Evolutionary conservation across 2,888 invertebrate species (phyloP).

Genomic region (Microchrysa polita): DNA sequence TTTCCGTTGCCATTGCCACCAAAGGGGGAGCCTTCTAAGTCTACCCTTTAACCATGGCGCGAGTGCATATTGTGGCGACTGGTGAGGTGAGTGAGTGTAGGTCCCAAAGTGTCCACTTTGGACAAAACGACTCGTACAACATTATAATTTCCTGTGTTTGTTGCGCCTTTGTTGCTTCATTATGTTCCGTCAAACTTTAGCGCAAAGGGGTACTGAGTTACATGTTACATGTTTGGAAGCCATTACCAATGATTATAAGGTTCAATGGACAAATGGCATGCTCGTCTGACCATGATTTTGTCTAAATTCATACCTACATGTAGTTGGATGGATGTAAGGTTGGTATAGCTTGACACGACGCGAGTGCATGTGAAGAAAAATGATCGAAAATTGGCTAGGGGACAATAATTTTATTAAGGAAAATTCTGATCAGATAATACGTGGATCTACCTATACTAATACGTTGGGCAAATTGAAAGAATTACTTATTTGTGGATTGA

Average conservation of each 20-base stretch:
- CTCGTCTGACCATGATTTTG: background rate
- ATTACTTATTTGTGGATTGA: too few relatives aligned
- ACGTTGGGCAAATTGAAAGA: too few relatives aligned
- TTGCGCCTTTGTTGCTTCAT: background rate
- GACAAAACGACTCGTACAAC: background rate
- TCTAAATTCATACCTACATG: too few relatives aligned
- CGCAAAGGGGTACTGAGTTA: too few relatives aligned
- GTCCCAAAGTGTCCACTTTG: background rate
- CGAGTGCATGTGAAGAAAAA: too few relatives aligned
- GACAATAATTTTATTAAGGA: too few relatives aligned
- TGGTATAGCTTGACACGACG: too few relatives aligned
- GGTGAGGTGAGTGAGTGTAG: background rate
- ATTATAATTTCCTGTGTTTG: conserved; percentile 5
- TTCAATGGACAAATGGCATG: conserved; percentile 1
- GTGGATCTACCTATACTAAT: too few relatives aligned
- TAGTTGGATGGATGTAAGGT: too few relatives aligned
- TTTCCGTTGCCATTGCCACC: background rate
- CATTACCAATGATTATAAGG: conserved; percentile 18
- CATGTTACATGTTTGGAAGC: conserved; percentile 25
- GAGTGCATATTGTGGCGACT: background rate
- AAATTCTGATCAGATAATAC: too few relatives aligned
- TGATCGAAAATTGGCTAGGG: too few relatives aligned
- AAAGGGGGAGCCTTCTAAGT: background rate
- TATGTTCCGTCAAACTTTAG: background rate
- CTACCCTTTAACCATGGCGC: background rate